phyloP scores from a whole-genome alignment of 1,140 invertebrate genomes.

The Venturia canescens region DNA sequence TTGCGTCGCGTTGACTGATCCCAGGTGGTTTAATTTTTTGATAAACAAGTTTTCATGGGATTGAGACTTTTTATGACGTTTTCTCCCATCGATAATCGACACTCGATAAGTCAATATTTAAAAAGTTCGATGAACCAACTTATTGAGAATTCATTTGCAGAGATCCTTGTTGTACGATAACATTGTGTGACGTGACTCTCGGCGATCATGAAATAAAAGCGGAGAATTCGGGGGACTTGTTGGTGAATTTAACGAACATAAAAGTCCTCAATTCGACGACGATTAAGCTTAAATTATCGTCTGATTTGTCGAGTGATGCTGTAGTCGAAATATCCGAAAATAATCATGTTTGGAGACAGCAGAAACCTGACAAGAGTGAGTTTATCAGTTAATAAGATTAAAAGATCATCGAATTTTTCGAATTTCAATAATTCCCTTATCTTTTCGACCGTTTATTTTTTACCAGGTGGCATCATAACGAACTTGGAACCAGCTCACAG shows the following conservation, averaged over 20 bases:
- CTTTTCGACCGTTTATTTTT: constrained; percentile 12
- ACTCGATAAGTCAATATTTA: too few species aligned
- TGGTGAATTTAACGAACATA: constrained; percentile 69
- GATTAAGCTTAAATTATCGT: constrained; percentile 68
- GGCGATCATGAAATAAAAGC: constrained; percentile 82
- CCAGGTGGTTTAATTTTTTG: constrained; percentile 58
- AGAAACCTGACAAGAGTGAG: constrained; percentile 68
- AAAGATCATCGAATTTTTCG: background rate
- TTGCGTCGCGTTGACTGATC: constrained; percentile 69
- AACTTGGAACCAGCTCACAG: constrained; percentile 71
- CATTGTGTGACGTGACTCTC: constrained; percentile 88
- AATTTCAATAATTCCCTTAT: background rate
- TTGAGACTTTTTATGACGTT: background rate
- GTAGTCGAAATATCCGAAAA: constrained; percentile 72
- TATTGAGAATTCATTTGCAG: constrained; percentile 64
- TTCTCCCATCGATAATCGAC: too few species aligned
- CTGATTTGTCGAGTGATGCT: constrained; percentile 64
- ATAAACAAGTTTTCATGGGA: constrained; percentile 15
- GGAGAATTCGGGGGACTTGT: constrained; percentile 67
- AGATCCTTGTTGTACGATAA: constrained; percentile 89
- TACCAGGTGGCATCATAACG: constrained; percentile 69
- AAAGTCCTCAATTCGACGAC: constrained; percentile 73
- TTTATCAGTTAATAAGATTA: background rate
- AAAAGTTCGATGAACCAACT: background rate
- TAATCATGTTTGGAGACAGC: constrained; percentile 72